Evolutionary conservation across 1,140 invertebrate genomes (phyloP).

Genomic region (Zophobas morio): DNA sequence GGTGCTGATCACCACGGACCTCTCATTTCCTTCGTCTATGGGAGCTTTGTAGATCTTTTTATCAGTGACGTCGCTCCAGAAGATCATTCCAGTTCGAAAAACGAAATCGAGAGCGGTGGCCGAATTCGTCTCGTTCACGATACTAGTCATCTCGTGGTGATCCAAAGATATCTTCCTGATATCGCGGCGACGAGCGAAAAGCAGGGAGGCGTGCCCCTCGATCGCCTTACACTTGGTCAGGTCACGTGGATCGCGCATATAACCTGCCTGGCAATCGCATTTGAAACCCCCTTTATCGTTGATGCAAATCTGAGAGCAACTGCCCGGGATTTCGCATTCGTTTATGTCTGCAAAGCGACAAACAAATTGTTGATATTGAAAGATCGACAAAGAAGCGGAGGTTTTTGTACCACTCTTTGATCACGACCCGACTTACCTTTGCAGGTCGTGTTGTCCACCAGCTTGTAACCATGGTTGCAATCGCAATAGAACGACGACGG

Average conservation of each 20-base stretch:
- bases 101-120: constrained; percentile 92
- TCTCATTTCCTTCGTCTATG: constrained; percentile 90
- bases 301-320: constrained; percentile 93
- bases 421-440: constrained; percentile 73
- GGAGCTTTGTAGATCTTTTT: constrained; percentile 94
- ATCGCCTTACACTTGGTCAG: constrained; percentile 89
- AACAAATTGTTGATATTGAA: neutral
- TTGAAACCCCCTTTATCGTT: constrained; percentile 94
- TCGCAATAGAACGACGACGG: constrained; percentile 84
- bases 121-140: constrained; percentile 89
- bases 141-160: constrained; percentile 90
- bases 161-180: constrained; percentile 92
- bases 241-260: constrained; percentile 87
- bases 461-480: constrained; percentile 81
- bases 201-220: constrained; percentile 87
- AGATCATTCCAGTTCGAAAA: constrained; percentile 91
- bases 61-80: constrained; percentile 94
- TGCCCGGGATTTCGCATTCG: constrained; percentile 90
- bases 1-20: constrained; percentile 85
- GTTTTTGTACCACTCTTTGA: neutral
- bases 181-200: constrained; percentile 88
- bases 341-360: constrained; percentile 84
- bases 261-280: constrained; percentile 91
- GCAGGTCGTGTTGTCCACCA: constrained; percentile 83
- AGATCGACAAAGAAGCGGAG: too few relatives aligned